A percentile compares a stretch with the other conserved stretches of the same genome.
These are phyloP conservation scores for Drosophila cognata DNA, from an alignment of 2,888 invertebrate genomes.

Conservation along the genomic window DNA sequence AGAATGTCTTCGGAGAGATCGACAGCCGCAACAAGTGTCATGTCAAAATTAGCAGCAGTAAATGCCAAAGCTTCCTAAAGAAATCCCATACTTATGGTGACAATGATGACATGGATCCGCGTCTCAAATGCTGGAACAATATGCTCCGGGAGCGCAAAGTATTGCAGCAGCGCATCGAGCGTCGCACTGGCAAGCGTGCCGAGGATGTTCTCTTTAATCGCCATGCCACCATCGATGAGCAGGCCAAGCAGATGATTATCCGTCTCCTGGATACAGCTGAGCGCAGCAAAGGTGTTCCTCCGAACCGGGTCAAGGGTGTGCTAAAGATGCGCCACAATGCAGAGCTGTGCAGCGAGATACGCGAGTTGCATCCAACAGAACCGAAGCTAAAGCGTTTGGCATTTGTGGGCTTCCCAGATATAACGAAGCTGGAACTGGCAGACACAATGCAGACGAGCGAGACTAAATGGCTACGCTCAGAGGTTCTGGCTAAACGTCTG, in stretches of 20 bases:
- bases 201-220: constrained; percentile 78
- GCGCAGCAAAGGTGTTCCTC: constrained; percentile 43
- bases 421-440: constrained; percentile 41
- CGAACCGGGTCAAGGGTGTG: neutral
- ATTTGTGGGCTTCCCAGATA: constrained; percentile 53
- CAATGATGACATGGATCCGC: constrained; percentile 68
- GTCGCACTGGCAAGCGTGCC: constrained; percentile 60
- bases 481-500: constrained; percentile 48
- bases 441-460: neutral
- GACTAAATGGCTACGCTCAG: constrained; percentile 63
- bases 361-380: constrained; percentile 33
- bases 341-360: constrained; percentile 29
- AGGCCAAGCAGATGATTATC: constrained; percentile 69
- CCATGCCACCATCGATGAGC: constrained; percentile 67
- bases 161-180: constrained; percentile 61
- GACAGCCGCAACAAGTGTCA: neutral
- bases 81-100: constrained; percentile 24
- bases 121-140: constrained; percentile 72
- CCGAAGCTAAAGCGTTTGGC: constrained; percentile 36
- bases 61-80: neutral
- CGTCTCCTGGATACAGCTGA: constrained; percentile 71
- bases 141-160: constrained; percentile 54
- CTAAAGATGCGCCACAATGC: constrained; percentile 37
- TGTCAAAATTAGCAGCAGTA: constrained; percentile 12
- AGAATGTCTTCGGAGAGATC: constrained; percentile 27